phyloP scores from a whole-genome alignment of 1,140 invertebrate species.

The Drosophila rhopaloa region DNA sequence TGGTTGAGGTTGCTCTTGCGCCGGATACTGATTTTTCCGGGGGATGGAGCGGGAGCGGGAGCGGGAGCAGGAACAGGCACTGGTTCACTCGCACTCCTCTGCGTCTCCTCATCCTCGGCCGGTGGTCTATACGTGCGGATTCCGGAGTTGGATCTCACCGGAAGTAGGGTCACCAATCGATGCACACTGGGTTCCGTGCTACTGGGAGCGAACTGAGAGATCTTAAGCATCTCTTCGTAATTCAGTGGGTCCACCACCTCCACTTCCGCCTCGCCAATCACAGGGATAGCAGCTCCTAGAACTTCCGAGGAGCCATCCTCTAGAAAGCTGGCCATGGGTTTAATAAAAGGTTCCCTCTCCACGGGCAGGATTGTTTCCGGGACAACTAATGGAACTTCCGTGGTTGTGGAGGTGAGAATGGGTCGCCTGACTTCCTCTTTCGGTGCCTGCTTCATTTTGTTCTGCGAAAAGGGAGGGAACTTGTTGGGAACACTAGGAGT shows the following conservation, averaged over 20 bases:
- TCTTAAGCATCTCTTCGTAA: slow-evolving; percentile 81
- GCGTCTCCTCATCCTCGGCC: slow-evolving; percentile 49
- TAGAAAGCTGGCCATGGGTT: slow-evolving; percentile 78
- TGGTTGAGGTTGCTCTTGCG: slow-evolving; percentile 65
- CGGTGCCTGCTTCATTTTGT: slow-evolving; percentile 71
- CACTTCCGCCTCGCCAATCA: slow-evolving; percentile 81
- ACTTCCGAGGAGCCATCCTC: slow-evolving; percentile 67
- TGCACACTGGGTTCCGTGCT: slow-evolving; percentile 68
- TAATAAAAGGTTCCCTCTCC: slow-evolving; percentile 72
- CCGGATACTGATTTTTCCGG: slow-evolving; percentile 44
- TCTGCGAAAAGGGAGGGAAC: slow-evolving; percentile 78
- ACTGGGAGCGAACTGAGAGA: slow-evolving; percentile 63
- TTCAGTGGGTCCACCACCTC: slow-evolving; percentile 81
- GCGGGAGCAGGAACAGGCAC: background rate
- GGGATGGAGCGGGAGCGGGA: background rate
- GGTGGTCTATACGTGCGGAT: slow-evolving; percentile 78
- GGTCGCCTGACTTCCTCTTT: slow-evolving; percentile 59
- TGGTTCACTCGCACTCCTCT: slow-evolving; percentile 29
- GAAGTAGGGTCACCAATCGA: slow-evolving; percentile 77
- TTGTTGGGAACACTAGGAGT: slow-evolving; percentile 72
- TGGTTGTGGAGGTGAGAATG: slow-evolving; percentile 34
- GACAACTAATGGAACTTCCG: slow-evolving; percentile 13
- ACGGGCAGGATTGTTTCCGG: slow-evolving; percentile 38
- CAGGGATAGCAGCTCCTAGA: slow-evolving; percentile 70
- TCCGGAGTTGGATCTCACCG: slow-evolving; percentile 81